Conservation (phyloP, 2,113 vertebrate genomes). For the Puma concolor region DNA sequence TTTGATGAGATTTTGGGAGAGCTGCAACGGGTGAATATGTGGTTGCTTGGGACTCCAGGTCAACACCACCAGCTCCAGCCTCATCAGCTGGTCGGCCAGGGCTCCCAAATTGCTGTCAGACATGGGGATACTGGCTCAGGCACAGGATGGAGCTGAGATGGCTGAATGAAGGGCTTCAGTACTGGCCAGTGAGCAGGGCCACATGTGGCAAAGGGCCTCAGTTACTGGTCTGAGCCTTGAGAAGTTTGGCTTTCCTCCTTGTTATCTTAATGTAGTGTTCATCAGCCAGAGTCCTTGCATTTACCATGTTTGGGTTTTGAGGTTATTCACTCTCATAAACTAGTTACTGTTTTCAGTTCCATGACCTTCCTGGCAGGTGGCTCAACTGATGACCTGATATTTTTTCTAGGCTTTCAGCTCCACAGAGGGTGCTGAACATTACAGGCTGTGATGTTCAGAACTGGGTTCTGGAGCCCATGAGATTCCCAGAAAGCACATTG, state of each 20-base stretch:
- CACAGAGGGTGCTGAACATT: neutral
- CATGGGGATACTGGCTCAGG: neutral
- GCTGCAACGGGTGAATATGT: neutral
- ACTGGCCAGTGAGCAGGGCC: neutral
- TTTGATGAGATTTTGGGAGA: neutral
- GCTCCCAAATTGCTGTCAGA: neutral
- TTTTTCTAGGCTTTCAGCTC: neutral
- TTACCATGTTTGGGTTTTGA: neutral
- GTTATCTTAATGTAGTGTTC: neutral
- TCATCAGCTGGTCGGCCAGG: neutral
- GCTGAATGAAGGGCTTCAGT: neutral
- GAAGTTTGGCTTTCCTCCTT: neutral
- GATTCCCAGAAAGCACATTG: neutral
- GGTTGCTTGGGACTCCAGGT: neutral
- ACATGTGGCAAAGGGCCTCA: fast-evolving
- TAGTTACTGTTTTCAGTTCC: neutral
- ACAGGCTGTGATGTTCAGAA: neutral
- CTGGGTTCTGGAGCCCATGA: neutral
- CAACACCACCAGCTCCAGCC: neutral
- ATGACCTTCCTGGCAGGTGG: neutral
- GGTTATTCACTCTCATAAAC: neutral
- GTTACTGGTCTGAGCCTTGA: neutral
- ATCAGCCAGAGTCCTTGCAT: neutral
- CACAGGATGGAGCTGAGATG: neutral
- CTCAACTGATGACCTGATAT: neutral